Conservation (phyloP, 2,888 invertebrate species). For the Acrobasis repandana region DNA sequence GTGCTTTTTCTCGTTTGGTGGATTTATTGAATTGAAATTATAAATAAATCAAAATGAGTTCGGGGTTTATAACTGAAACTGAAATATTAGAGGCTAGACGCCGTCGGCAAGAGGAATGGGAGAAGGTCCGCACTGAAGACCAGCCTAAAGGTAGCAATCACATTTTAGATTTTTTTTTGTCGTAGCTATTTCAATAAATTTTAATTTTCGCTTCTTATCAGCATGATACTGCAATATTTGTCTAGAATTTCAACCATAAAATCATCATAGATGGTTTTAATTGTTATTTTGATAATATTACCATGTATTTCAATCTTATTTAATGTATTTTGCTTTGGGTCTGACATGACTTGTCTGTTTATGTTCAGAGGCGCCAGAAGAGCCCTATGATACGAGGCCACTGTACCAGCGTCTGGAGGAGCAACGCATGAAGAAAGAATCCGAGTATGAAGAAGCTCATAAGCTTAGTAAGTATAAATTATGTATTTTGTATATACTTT, state of each 20-base stretch:
- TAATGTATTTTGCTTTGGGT: neutral
- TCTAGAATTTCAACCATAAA: neutral
- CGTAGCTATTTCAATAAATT: neutral
- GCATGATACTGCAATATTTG: neutral
- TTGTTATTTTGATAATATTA: neutral
- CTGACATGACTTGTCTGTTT: neutral
- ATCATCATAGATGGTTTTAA: neutral
- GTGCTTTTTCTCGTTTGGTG: neutral
- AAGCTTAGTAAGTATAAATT: slow-evolving; percentile 90
- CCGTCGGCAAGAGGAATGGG: slow-evolving; percentile 97
- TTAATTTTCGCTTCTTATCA: neutral
- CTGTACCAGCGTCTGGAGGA: slow-evolving; percentile 97
- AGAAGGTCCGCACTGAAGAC: slow-evolving; percentile 94
- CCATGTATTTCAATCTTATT: neutral
- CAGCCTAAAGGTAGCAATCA: slow-evolving; percentile 90
- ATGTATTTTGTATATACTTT: too few relatives aligned
- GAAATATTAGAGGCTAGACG: slow-evolving; percentile 92
- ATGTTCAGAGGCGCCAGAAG: slow-evolving; percentile 92
- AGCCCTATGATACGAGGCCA: slow-evolving; percentile 89
- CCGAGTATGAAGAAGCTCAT: slow-evolving; percentile 97
- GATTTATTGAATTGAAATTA: neutral
- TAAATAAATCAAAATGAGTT: slow-evolving; percentile 86
- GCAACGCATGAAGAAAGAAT: slow-evolving; percentile 94
- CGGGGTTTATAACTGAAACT: slow-evolving; percentile 94
- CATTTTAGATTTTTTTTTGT: neutral